phyloP scores from a whole-genome alignment of 2,797 vertebrate genomes.

The Oreonectes daqikongensis region DNA sequence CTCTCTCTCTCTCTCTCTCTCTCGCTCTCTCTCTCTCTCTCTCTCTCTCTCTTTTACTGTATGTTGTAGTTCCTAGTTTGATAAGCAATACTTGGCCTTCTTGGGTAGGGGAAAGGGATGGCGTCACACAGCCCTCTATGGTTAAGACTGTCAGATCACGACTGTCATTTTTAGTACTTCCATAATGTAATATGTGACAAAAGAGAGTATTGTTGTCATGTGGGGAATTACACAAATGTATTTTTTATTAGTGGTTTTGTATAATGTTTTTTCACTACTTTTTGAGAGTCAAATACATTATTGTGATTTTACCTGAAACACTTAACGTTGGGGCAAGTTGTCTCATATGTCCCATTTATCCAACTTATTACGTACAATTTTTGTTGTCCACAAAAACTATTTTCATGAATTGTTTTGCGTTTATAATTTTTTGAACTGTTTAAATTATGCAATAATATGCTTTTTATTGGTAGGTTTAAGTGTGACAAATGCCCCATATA shows the following conservation, averaged over 20 bases:
- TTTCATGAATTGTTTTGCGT: too few species aligned
- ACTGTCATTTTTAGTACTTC: conserved; percentile 28
- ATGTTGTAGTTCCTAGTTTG: conserved; percentile 64
- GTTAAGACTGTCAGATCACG: conserved; percentile 31
- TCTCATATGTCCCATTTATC: not conserved
- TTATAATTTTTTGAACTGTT: too few species aligned
- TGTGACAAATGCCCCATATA: too few species aligned
- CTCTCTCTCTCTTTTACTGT: not conserved
- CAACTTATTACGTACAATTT: too few species aligned
- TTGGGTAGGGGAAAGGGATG: conserved; percentile 64
- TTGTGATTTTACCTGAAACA: too few species aligned
- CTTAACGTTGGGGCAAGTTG: not conserved
- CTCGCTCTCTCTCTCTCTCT: conserved; percentile 11
- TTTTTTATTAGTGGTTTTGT: not conserved
- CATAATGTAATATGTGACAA: not conserved
- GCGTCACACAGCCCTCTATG: not conserved
- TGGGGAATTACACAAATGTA: too few species aligned
- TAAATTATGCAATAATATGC: too few species aligned
- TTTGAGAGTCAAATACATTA: too few species aligned
- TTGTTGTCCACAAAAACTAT: too few species aligned
- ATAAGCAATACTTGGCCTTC: conserved; percentile 68
- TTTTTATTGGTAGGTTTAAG: too few species aligned
- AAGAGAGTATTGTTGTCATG: not conserved
- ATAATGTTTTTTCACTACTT: not conserved
- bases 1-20: not conserved